Evolutionary conservation across 2,797 vertebrate species (phyloP), one percentile per base, ranked within the genome.

Genomic region (Perdix hodgsoniae): DNA sequence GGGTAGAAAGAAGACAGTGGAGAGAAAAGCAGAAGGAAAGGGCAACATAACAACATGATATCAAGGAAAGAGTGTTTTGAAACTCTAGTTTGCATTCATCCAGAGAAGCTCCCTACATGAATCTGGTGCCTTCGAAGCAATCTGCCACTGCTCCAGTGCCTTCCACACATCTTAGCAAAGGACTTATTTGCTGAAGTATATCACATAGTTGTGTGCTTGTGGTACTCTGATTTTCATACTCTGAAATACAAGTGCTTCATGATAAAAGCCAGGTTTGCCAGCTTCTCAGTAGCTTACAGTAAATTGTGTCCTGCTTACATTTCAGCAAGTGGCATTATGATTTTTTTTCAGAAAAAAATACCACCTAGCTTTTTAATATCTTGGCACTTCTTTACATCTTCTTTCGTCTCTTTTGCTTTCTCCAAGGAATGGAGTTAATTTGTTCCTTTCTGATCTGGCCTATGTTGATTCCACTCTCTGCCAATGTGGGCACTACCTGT

Each of bases 401-500:
- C 50, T 50, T 92, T 83, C n/a, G 23, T 39, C 19, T 57, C 47
- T 64, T 13, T 37, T 69, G 29, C 11, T 14, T 11, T 61, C 49
- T 69, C n/a, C 45, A 69, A 69, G 17, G 13, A 59, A 61, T 1
- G 57, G 15, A 71, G 17, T 2, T 8, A 17, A 22, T 6, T 33
- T 17, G 7, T 24, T 49, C 12, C 10, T 1, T 2, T 27, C 31
- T 24, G 22, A 52, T 19, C 40, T 12, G 19, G 3, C 10, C 8
- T 5, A n/a, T 42, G 59, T 49, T 40, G 60, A 11, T 50, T 76
- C 37, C 60, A 26, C 0, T 0, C 13, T 33, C 19, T 79, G 39
- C 6, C 29, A 19, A 4, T 0, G 0, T 3, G 4, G 16, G 5
- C 63, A 54, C 57, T 22, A n/a, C 18, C 16, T 24, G 18, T 33